Conservation (phyloP, 2,113 vertebrate genomes). For the Bagarius yarrelli region DNA sequence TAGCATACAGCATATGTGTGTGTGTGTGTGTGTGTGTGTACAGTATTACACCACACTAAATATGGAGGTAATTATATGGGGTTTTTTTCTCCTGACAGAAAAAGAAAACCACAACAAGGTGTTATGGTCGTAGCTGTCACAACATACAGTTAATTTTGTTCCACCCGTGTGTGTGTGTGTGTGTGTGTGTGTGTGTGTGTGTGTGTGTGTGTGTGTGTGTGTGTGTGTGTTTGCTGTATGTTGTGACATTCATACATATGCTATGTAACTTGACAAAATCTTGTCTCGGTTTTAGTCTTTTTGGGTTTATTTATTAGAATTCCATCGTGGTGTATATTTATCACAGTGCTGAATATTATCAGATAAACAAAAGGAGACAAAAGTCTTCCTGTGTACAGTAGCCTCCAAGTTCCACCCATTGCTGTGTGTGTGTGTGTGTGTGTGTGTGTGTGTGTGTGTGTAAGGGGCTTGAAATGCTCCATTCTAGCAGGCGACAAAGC, state of each 20-base stretch:
- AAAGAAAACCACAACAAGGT: background rate
- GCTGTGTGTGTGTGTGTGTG: too few relatives aligned
- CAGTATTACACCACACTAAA: background rate
- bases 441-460: too few relatives aligned
- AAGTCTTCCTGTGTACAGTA: conserved; percentile 54
- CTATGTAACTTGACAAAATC: too few relatives aligned
- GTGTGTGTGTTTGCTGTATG: too few relatives aligned
- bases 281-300: too few relatives aligned
- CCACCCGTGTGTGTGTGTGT: background rate
- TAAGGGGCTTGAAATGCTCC: conserved; percentile 55
- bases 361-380: conserved; percentile 68
- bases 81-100: background rate
- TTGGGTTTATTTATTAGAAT: background rate
- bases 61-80: background rate
- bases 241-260: too few relatives aligned
- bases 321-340: background rate
- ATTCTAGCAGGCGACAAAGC: conserved; percentile 66
- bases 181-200: background rate
- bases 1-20: too few relatives aligned
- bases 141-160: background rate
- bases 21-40: background rate
- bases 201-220: too few relatives aligned
- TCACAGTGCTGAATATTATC: conserved; percentile 46
- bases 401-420: conserved; percentile 63
- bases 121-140: background rate